These are phyloP conservation scores for Trachymyrmex septentrionalis DNA, from an alignment of 1,140 invertebrate genomes.

Conservation along the genomic window DNA sequence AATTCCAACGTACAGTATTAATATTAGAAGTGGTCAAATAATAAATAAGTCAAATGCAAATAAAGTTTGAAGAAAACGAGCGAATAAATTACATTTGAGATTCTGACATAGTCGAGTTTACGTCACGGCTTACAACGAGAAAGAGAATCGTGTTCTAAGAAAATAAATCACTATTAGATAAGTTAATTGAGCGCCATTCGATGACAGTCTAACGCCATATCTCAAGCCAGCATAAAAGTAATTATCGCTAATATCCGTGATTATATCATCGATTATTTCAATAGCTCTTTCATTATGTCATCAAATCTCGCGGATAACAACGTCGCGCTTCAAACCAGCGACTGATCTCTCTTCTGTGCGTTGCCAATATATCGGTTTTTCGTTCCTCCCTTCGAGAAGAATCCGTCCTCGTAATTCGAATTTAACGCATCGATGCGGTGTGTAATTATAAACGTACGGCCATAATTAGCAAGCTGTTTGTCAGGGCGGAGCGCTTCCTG, in stretches of 20 bases:
- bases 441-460: constrained; percentile 49
- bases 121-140: constrained; percentile 17
- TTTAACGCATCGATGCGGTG: constrained; percentile 24
- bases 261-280: constrained; percentile 64
- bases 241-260: constrained; percentile 61
- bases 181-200: constrained; percentile 47
- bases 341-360: background rate
- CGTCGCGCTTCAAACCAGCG: constrained; percentile 40
- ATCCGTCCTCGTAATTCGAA: constrained; percentile 34
- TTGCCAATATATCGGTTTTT: constrained; percentile 4
- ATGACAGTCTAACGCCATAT: constrained; percentile 44
- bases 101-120: constrained; percentile 28
- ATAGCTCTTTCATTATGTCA: constrained; percentile 61
- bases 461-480: constrained; percentile 40
- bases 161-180: constrained; percentile 53
- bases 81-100: constrained; percentile 18
- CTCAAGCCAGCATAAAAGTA: constrained; percentile 44
- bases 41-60: no score
- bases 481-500: constrained; percentile 4
- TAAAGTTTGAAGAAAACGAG: background rate
- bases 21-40: background rate
- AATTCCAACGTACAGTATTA: background rate
- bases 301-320: constrained; percentile 52
- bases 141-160: constrained; percentile 45
- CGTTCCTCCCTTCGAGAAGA: background rate